Evolutionary conservation across 1,140 invertebrate species (phyloP).

Genomic region (Drosophila miranda): DNA sequence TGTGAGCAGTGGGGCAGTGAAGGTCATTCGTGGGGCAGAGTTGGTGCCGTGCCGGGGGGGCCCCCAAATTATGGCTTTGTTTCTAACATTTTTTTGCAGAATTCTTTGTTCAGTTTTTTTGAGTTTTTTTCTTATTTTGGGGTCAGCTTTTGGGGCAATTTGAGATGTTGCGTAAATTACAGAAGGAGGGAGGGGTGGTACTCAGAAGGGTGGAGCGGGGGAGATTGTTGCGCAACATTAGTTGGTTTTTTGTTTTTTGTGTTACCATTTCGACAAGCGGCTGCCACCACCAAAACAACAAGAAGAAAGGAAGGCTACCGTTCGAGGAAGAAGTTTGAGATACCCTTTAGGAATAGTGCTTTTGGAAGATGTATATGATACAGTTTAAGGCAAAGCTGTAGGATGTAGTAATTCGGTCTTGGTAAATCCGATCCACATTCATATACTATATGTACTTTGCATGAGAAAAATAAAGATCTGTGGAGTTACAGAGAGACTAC

Average conservation of each 20-base stretch:
- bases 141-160: constrained; percentile 46
- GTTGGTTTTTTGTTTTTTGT: constrained; percentile 33
- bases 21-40: constrained; percentile 51
- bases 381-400: too few species aligned
- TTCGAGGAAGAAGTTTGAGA: too few species aligned
- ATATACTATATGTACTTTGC: too few species aligned
- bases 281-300: constrained; percentile 29
- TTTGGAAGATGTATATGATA: too few species aligned
- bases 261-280: constrained; percentile 64
- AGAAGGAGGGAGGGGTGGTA: constrained; percentile 16
- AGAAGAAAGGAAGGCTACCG: constrained; percentile 33
- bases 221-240: constrained; percentile 53
- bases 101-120: constrained; percentile 42
- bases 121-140: constrained; percentile 16
- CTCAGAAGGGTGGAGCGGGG: constrained; percentile 4
- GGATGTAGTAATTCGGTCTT: too few species aligned
- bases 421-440: too few species aligned
- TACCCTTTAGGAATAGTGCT: too few species aligned
- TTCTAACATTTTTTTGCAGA: constrained; percentile 55
- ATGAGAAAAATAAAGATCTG: too few species aligned
- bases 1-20: constrained; percentile 36
- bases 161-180: constrained; percentile 61
- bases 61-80: constrained; percentile 58
- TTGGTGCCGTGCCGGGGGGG: too few species aligned
- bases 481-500: too few species aligned